Evolutionary conservation across 2,797 vertebrate species (phyloP), one percentile per base, ranked within the genome.

Genomic region (Tamandua tetradactyla): DNA sequence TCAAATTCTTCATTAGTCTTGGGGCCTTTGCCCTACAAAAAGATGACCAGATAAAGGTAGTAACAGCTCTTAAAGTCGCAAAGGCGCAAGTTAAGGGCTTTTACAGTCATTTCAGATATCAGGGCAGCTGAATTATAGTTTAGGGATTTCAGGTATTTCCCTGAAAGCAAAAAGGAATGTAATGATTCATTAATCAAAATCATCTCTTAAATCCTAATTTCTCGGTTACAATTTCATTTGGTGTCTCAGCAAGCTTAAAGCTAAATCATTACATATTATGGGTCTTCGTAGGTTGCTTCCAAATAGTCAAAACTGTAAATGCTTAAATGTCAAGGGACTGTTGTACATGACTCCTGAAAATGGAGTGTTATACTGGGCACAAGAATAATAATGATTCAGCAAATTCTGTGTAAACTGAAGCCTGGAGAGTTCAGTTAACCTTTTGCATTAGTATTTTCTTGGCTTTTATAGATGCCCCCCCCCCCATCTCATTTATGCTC

Each of bases 301-400:
- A 22, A 52, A 76, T 44, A 55, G 55, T 83, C 59, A 81, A 44
- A 89, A 72, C 72, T 25, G 3, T 44, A 89, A 76, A 35, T 49
- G 8, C 78, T 12, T 81, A 37, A 76, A 3, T 85, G 90, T 47
- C 78, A 83, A 59, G 35, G 55, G 55, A 75, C 66, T 84, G 1
- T 87, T 76, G 23, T 71, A 71, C 44, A 11, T 66, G n/a, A 52
- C 49, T 91, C 17, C 76, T 91, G 62, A 69, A 94, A 93, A 72
- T 71, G 42, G 66, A 75, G 40, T 78, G 2, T 76, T 37, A 30
- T 80, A 66, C 32, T 37, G 66, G 76, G 74, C 49, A 61, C 27
- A 1, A 32, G 76, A 27, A 10, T 91, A 14, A 84, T 81, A 30
- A n/a, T 75, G 23, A 82, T 14, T 68, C 59, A 79, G 55, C 40